phyloP scores from a whole-genome alignment of 2,797 vertebrate genomes.

The Hydrophis major region DNA sequence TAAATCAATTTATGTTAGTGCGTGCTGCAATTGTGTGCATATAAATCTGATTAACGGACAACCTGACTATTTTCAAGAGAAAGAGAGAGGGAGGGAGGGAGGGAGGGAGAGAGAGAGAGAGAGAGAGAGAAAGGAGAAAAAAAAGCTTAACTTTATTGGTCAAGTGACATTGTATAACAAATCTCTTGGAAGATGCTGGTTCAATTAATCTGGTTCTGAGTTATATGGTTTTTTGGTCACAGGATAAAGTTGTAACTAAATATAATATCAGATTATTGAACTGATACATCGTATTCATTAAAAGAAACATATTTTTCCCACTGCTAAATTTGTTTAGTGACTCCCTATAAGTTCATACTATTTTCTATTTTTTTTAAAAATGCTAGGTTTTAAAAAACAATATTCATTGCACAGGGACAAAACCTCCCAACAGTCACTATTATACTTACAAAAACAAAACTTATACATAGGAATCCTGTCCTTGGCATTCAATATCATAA shows the following conservation, averaged over 20 bases:
- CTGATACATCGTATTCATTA: not conserved
- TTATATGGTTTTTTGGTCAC: not conserved
- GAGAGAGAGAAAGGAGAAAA: not conserved
- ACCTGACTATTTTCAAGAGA: not conserved
- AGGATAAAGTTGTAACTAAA: not conserved
- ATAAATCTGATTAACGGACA: not conserved
- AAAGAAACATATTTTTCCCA: not conserved
- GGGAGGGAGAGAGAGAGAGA: fast-evolving
- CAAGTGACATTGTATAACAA: not conserved
- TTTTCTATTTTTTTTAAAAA: not conserved
- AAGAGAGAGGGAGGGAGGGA: not conserved
- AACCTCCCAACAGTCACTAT: not conserved
- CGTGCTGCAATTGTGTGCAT: not conserved
- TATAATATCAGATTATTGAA: not conserved
- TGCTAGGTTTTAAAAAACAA: not conserved
- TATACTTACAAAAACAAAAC: not conserved
- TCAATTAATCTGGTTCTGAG: not conserved
- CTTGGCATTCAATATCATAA: not conserved
- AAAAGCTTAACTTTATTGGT: not conserved
- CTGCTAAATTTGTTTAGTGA: not conserved
- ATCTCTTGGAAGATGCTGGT: not conserved
- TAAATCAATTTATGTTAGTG: not conserved
- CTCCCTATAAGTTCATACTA: not conserved
- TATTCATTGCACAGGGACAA: not conserved
- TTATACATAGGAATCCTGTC: not conserved